Evolutionary conservation across 2,888 invertebrate genomes (phyloP).

Genomic region (Lasius platythorax): DNA sequence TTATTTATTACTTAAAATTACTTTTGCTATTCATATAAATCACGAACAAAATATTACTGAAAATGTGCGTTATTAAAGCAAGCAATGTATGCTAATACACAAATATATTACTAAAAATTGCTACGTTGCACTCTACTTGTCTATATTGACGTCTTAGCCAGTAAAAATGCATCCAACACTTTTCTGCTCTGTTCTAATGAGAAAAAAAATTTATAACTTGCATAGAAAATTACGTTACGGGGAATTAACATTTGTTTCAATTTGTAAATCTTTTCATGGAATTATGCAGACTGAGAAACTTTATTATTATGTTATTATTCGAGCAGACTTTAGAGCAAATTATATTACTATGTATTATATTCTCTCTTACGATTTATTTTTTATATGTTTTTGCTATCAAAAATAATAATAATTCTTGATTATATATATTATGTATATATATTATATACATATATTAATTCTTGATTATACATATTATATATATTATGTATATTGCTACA

Average conservation of each 20-base stretch:
- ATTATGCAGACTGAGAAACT: background rate
- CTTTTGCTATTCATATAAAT: background rate
- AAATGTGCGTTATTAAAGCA: background rate
- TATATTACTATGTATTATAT: background rate
- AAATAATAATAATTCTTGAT: background rate
- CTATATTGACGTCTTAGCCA: background rate
- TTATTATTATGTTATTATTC: background rate
- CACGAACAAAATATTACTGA: background rate
- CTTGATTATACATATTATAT: background rate
- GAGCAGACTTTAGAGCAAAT: background rate
- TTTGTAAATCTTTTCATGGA: background rate
- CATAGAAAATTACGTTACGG: background rate
- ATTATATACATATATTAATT: background rate
- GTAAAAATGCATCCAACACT: background rate
- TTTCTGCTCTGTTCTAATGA: background rate
- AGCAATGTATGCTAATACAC: background rate
- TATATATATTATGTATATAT: background rate
- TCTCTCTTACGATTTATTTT: background rate
- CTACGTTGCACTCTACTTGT: background rate
- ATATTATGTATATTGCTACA: background rate
- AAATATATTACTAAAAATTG: constrained; percentile 17
- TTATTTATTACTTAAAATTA: constrained; percentile 36
- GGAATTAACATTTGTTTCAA: constrained; percentile 6
- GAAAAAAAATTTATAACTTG: background rate
- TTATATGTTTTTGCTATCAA: background rate